Evolutionary conservation across 2,888 invertebrate genomes (phyloP).

Genomic region (Chalcis sispes): DNA sequence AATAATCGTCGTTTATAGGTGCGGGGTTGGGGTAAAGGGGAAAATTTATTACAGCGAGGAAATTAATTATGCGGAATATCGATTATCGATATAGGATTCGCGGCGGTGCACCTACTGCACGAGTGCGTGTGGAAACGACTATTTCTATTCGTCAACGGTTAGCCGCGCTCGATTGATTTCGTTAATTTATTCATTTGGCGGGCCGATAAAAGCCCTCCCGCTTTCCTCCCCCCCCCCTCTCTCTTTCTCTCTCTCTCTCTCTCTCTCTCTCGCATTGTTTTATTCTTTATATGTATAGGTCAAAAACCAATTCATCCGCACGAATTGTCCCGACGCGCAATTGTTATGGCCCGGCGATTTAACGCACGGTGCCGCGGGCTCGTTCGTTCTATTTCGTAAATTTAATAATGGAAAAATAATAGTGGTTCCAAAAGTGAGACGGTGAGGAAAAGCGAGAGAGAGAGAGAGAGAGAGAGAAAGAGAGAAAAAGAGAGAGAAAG

Average conservation of each 20-base stretch:
- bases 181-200: constrained; percentile 53
- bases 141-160: constrained; percentile 52
- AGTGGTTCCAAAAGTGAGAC: too few relatives aligned
- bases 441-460: too few relatives aligned
- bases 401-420: constrained; percentile 55
- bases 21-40: too few relatives aligned
- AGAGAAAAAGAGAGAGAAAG: too few relatives aligned
- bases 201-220: constrained; percentile 10
- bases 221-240: constrained; percentile 2
- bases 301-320: constrained; percentile 39
- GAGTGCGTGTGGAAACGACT: background rate
- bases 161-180: constrained; percentile 51
- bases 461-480: too few relatives aligned
- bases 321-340: constrained; percentile 13
- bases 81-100: constrained; percentile 31
- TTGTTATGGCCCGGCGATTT: constrained; percentile 40
- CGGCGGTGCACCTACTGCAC: background rate
- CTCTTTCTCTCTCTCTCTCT: too few relatives aligned
- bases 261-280: too few relatives aligned
- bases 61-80: constrained; percentile 54
- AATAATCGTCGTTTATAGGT: constrained; percentile 42
- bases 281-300: too few relatives aligned
- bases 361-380: background rate
- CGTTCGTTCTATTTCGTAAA: too few relatives aligned
- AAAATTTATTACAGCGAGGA: constrained; percentile 44